phyloP scores from a whole-genome alignment of 2,113 vertebrate species.

The Balaeniceps rex region DNA sequence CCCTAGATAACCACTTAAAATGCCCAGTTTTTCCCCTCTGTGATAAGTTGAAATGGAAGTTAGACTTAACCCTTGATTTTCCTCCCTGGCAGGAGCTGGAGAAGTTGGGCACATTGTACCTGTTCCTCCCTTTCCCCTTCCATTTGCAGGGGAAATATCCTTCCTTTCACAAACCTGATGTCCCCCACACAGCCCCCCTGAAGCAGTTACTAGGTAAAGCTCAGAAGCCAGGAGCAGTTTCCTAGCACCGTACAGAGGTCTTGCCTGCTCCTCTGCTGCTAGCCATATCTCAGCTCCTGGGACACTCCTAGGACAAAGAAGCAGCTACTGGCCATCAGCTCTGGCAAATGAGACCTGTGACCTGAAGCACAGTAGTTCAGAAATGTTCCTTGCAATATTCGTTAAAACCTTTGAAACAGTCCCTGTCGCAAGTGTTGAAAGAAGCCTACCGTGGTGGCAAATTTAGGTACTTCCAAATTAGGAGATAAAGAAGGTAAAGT shows the following conservation, averaged over 20 bases:
- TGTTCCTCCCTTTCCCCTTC: background rate
- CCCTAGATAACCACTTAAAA: background rate
- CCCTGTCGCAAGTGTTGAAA: background rate
- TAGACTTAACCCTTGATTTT: background rate
- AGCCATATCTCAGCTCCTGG: background rate
- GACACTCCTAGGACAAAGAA: background rate
- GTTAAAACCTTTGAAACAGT: background rate
- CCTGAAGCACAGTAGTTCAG: background rate
- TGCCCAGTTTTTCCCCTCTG: background rate
- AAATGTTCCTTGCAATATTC: background rate
- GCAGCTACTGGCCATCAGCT: background rate
- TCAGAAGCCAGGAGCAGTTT: background rate
- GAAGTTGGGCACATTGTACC: background rate
- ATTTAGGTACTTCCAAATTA: background rate
- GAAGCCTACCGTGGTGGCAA: background rate
- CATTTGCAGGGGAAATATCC: background rate
- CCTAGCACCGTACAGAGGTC: background rate
- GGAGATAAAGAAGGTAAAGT: background rate
- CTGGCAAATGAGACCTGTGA: background rate
- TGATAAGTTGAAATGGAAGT: background rate
- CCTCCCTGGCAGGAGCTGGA: background rate
- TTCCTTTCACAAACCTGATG: background rate
- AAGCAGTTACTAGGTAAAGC: background rate
- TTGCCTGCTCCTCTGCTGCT: background rate
- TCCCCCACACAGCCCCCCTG: background rate